Evolutionary conservation across 2,113 vertebrate species (phyloP), one percentile per base, ranked within the genome.

Genomic region (Tenebrosternarchus preto): DNA sequence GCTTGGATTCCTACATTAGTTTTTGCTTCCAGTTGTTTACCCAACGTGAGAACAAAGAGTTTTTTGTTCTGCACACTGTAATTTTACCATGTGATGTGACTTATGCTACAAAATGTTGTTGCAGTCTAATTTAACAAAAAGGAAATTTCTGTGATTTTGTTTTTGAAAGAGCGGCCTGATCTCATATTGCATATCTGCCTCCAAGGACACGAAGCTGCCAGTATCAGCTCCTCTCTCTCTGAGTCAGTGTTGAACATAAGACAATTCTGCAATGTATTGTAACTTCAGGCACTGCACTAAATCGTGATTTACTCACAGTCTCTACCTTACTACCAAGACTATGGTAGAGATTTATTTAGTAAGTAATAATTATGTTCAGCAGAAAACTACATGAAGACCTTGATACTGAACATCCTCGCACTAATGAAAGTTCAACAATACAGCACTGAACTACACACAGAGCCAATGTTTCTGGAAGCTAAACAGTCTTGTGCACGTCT

Each of bases 201-300:
- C 20, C 3, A 4, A 29, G 17, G 46, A 17, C 43, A n/a, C 59
- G 53, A 12, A 31, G 25, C 70, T 22, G 50, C 63, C 22, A 27
- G 60, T 17, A 2, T 16, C 31, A 11, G 11, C 27, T 67, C 67
- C 3, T 22, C 46, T 67, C 6, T 17, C 61, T 27, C 2, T 67
- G 64, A 53, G 22, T 77, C n/a, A 68, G 64, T n/a, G 16, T 67
- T n/a, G 55, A 60, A n/a, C 36, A 64, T n/a, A 29, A 50, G 25
- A 15, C 72, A 50, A 15, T 4, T 29, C 15, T 33, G 27, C n/a
- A n/a, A 24, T 31, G 29, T 36, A 24, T 33, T 36, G 15, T 25
- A 31, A 20, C 22, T 66, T 66, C 22, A 55, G 5, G 11, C 27
- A 27, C n/a, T 8, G 15, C 27, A 31, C 11, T 50, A 20, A 66